Conservation (phyloP, 1,140 invertebrate genomes). For the Ceratosolen solmsi region DNA sequence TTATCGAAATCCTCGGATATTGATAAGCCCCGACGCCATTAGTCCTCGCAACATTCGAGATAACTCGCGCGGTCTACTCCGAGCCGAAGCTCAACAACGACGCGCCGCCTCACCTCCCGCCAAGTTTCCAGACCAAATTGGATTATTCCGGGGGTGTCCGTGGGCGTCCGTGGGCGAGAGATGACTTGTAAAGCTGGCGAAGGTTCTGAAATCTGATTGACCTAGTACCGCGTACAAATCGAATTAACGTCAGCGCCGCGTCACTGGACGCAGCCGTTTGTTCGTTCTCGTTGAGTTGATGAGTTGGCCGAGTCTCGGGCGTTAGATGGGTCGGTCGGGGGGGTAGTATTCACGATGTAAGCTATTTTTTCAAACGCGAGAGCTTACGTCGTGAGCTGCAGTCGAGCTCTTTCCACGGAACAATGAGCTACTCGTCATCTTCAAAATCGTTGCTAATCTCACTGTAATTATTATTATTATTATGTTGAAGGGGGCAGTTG, state of each 20-base stretch:
- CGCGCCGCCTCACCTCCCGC: neutral
- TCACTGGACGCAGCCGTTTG: neutral
- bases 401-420: no score
- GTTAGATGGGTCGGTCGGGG: no score
- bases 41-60: neutral
- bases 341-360: no score
- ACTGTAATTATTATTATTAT: no score
- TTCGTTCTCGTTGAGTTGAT: no score
- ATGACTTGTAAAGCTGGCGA: neutral
- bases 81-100: neutral
- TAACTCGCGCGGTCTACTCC: neutral
- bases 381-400: no score
- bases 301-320: no score
- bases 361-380: no score
- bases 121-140: slow-evolving; percentile 28
- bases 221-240: neutral
- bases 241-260: neutral
- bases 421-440: no score
- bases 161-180: neutral
- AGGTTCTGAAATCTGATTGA: neutral
- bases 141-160: slow-evolving; percentile 10
- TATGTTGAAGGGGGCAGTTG: no score
- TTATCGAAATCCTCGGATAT: slow-evolving; percentile 42
- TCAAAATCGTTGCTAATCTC: no score
- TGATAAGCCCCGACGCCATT: slow-evolving; percentile 45